A percentile compares a stretch with the other conserved stretches of the same genome.
phyloP scores from a whole-genome alignment of 2,888 invertebrate genomes.

The Auanema sp. region DNA sequence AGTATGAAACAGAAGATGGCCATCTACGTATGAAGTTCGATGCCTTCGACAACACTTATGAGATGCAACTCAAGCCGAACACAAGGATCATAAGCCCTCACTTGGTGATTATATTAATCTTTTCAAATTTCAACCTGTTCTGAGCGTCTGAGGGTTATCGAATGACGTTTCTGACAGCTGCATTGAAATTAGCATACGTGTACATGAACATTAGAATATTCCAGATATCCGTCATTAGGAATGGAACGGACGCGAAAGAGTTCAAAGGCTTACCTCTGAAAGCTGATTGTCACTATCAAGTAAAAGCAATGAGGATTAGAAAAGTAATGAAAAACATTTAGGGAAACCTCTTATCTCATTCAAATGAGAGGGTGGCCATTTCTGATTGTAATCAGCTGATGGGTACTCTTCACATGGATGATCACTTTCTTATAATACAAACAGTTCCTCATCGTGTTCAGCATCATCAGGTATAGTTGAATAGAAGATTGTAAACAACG shows the following conservation, averaged over 20 bases:
- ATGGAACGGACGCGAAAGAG: conserved; percentile 35
- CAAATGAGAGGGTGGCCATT: conserved; percentile 52
- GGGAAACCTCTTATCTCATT: conserved; percentile 40
- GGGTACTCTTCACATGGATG: conserved; percentile 59
- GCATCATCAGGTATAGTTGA: conserved; percentile 33
- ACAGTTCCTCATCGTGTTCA: conserved; percentile 54
- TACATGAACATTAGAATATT: conserved; percentile 10
- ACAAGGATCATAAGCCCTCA: conserved; percentile 51
- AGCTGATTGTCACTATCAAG: conserved; percentile 54
- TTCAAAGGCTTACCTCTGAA: conserved; percentile 37
- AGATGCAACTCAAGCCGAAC: conserved; percentile 51
- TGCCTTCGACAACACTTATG: conserved; percentile 58
- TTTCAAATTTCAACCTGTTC: too few species aligned
- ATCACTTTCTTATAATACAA: conserved; percentile 62
- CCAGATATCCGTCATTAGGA: conserved; percentile 48
- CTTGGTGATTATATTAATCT: conserved; percentile 30
- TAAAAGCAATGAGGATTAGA: neutral
- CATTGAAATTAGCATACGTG: neutral
- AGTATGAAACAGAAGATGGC: conserved; percentile 18
- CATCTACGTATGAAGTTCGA: conserved; percentile 36
- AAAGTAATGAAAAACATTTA: conserved; percentile 12
- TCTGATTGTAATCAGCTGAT: conserved; percentile 57
- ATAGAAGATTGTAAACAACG: neutral
- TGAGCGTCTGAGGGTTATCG: too few species aligned
- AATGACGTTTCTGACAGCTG: neutral